Percentiles rank a stretch among this genome's conserved stretches.
Evolutionary conservation across 2,888 invertebrate genomes (phyloP).

Genomic region (Cerastoderma edule): DNA sequence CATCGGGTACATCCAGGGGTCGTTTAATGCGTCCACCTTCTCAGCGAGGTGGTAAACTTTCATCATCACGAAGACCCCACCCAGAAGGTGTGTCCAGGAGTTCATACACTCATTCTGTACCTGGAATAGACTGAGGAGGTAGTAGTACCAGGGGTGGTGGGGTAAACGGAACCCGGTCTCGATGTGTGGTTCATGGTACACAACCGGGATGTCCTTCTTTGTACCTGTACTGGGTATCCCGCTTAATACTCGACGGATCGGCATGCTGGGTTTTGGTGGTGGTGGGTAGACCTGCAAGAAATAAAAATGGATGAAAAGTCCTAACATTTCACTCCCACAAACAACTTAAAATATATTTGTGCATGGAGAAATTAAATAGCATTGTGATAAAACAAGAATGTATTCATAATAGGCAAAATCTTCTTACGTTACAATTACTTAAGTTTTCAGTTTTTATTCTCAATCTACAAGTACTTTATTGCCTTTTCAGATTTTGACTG

Average conservation of each 20-base stretch:
- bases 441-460: too few species aligned
- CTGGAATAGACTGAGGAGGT: conserved; percentile 80
- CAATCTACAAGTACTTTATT: too few species aligned
- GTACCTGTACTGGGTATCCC: conserved; percentile 67
- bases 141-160: conserved; percentile 81
- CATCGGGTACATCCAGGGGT: conserved; percentile 81
- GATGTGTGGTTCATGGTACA: conserved; percentile 82
- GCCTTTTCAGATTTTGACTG: too few species aligned
- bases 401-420: too few species aligned
- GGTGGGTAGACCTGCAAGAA: too few species aligned
- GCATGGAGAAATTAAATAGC: too few species aligned
- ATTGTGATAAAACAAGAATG: too few species aligned
- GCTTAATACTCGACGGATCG: conserved; percentile 45
- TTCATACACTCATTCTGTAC: conserved; percentile 83
- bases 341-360: too few species aligned
- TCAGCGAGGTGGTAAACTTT: conserved; percentile 67
- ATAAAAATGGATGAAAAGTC: too few species aligned
- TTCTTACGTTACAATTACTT: too few species aligned
- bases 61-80: conserved; percentile 64
- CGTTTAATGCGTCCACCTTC: conserved; percentile 76
- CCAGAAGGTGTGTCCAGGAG: conserved; percentile 82
- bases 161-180: conserved; percentile 81
- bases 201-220: conserved; percentile 75
- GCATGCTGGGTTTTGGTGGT: too few species aligned
- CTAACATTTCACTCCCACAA: too few species aligned